Evolutionary conservation across 2,888 invertebrate genomes (phyloP).

Genomic region (Melangyna quadrimaculata): DNA sequence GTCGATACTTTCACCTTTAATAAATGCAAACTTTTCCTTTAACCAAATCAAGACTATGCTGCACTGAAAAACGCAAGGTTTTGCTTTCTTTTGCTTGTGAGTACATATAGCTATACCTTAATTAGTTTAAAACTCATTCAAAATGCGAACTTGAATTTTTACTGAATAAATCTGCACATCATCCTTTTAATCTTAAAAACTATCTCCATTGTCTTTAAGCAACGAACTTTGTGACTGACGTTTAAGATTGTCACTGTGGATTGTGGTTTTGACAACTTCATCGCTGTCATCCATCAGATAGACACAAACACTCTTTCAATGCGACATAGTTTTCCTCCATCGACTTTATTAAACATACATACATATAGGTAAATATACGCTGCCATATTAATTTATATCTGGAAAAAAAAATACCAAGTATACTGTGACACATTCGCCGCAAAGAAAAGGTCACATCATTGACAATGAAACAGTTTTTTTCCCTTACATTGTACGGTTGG

Average conservation of each 20-base stretch:
- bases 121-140: slow-evolving; percentile 50
- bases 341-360: neutral
- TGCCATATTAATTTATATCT: slow-evolving; percentile 30
- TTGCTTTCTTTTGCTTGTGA: slow-evolving; percentile 13
- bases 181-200: slow-evolving; percentile 4
- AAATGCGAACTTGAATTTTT: slow-evolving; percentile 35
- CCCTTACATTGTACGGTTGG: neutral
- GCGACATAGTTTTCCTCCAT: slow-evolving; percentile 43
- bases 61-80: slow-evolving; percentile 6
- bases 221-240: slow-evolving; percentile 8
- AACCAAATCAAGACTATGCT: neutral
- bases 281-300: slow-evolving; percentile 8
- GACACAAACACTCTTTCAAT: slow-evolving; percentile 26
- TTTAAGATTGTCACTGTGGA: slow-evolving; percentile 40
- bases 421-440: slow-evolving; percentile 21
- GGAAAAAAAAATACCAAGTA: slow-evolving; percentile 34
- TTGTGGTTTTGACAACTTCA: slow-evolving; percentile 53
- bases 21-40: slow-evolving; percentile 44
- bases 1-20: slow-evolving; percentile 48
- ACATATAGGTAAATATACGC: neutral
- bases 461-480: slow-evolving; percentile 60
- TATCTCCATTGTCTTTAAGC: slow-evolving; percentile 57
- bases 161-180: slow-evolving; percentile 33
- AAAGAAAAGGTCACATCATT: slow-evolving; percentile 64
- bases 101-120: neutral